Conservation (phyloP, 2,797 vertebrate species). For the Rhincodon typus region DNA sequence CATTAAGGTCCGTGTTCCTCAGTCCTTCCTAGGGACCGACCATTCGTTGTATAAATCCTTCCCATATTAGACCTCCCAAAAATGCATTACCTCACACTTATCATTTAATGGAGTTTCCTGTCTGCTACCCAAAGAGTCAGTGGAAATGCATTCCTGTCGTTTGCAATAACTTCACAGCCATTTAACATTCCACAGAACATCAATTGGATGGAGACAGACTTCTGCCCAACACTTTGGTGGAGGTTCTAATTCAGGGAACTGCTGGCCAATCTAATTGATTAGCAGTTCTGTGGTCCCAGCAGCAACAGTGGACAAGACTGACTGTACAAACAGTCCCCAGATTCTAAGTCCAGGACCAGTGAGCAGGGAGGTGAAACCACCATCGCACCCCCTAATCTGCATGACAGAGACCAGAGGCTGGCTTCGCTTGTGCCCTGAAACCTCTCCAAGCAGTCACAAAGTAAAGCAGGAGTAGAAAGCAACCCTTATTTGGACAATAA, state of each 20-base stretch:
- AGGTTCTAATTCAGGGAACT: neutral
- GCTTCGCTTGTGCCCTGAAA: neutral
- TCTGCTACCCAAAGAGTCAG: neutral
- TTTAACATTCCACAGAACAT: neutral
- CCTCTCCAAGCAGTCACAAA: neutral
- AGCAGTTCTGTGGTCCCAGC: neutral
- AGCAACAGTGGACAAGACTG: neutral
- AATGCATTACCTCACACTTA: too few relatives aligned
- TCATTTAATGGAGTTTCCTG: too few relatives aligned
- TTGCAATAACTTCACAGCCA: neutral
- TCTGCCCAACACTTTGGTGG: neutral
- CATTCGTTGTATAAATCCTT: too few relatives aligned
- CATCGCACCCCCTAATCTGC: neutral
- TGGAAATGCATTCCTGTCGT: neutral
- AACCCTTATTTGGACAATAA: neutral
- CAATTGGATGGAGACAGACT: neutral
- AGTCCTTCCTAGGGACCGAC: too few relatives aligned
- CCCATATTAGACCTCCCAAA: too few relatives aligned
- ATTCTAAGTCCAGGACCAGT: neutral
- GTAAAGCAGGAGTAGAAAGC: neutral
- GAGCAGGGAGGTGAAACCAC: neutral
- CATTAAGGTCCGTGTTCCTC: too few relatives aligned
- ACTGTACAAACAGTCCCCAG: neutral
- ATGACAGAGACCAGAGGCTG: too few relatives aligned
- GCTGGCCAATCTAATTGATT: neutral